Conservation (phyloP, 1,140 invertebrate genomes). For the Spodoptera litura region DNA sequence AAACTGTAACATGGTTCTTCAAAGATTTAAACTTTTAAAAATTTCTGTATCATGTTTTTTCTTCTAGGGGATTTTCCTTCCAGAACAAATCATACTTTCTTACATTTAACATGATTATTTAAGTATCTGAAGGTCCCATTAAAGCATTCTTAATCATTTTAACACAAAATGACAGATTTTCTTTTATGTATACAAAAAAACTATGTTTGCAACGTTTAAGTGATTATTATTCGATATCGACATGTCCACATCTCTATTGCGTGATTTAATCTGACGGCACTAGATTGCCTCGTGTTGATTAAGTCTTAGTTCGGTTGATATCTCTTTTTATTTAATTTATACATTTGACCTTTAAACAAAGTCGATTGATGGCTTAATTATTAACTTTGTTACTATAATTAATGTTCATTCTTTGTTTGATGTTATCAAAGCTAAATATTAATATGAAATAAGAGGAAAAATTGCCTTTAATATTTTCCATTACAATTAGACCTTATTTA, state of each 20-base stretch:
- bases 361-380: not conserved
- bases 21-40: not conserved
- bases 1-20: not conserved
- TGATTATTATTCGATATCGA: not conserved
- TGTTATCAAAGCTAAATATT: not conserved
- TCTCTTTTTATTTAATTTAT: conserved; percentile 39
- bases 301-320: conserved; percentile 31
- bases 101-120: not conserved
- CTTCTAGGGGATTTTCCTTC: not conserved
- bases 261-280: not conserved
- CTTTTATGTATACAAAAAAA: too few species aligned
- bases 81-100: not conserved
- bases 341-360: conserved; percentile 3
- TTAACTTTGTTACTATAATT: too few species aligned
- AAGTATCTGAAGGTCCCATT: too few species aligned
- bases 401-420: too few species aligned
- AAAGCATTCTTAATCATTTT: too few species aligned
- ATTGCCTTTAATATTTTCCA: too few species aligned
- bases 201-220: not conserved
- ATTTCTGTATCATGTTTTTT: not conserved
- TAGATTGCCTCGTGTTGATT: conserved; percentile 26
- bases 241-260: conserved; percentile 13
- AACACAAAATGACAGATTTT: too few species aligned
- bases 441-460: too few species aligned
- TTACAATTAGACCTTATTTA: too few species aligned